phyloP scores from a whole-genome alignment of 2,888 invertebrate species.

The Rotaria macrura region DNA sequence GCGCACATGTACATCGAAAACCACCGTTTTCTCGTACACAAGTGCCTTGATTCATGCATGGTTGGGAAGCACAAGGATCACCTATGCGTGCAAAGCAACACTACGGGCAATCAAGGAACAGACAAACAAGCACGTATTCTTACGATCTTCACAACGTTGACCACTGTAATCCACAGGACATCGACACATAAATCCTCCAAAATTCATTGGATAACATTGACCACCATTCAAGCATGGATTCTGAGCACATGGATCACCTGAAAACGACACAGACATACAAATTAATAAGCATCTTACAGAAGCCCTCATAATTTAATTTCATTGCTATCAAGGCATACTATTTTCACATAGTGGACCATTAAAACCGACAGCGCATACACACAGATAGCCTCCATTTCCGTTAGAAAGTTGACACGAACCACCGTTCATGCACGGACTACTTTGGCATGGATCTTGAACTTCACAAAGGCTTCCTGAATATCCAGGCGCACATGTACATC shows the following conservation, averaged over 20 bases:
- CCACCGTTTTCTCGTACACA: background rate
- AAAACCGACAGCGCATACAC: too few species aligned
- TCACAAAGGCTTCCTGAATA: too few species aligned
- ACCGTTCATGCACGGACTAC: constrained; percentile 36
- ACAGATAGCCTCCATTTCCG: too few species aligned
- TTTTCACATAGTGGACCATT: constrained; percentile 36
- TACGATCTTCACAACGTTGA: constrained; percentile 26
- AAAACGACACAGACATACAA: too few species aligned
- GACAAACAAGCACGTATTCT: background rate
- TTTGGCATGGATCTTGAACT: too few species aligned
- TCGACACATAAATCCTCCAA: background rate
- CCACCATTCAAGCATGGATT: constrained; percentile 24
- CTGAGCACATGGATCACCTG: background rate
- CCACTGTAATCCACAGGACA: background rate
- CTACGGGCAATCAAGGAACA: background rate
- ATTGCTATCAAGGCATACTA: too few species aligned
- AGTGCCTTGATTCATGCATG: constrained; percentile 25
- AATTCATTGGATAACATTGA: background rate
- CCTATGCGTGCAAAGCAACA: background rate
- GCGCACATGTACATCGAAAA: constrained; percentile 33
- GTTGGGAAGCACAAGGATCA: constrained; percentile 25
- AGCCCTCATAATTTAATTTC: too few species aligned
- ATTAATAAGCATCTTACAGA: too few species aligned
- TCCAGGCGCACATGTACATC: too few species aligned
- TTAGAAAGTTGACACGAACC: constrained; percentile 35